These are phyloP conservation scores for Protonemura montana DNA, from an alignment of 2,888 invertebrate species.

Conservation along the genomic window DNA sequence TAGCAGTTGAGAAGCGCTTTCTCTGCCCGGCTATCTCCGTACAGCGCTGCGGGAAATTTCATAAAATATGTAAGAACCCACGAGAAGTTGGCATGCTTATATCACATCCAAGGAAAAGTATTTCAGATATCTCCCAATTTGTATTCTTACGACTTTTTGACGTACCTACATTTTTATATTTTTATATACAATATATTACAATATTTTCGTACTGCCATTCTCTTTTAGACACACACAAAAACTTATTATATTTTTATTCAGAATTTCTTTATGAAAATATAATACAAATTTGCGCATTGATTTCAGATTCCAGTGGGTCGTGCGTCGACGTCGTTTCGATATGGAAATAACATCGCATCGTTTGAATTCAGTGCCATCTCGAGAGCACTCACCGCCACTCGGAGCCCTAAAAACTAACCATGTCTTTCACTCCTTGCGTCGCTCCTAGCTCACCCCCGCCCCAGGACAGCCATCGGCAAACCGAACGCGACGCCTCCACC, in stretches of 20 bases:
- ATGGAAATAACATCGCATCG: not conserved
- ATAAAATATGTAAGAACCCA: not conserved
- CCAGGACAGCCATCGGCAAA: too few species aligned
- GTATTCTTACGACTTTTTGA: not conserved
- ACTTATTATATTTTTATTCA: not conserved
- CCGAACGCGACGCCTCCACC: too few species aligned
- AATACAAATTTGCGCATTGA: not conserved
- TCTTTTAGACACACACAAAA: not conserved
- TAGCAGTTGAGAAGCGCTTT: not conserved
- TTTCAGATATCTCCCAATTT: constrained; percentile 7
- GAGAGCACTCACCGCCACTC: not conserved
- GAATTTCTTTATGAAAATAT: not conserved
- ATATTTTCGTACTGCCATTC: not conserved
- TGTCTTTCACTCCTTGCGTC: not conserved
- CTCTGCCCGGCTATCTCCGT: not conserved
- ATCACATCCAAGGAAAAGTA: not conserved
- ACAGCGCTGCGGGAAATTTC: not conserved
- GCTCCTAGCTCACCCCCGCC: not conserved
- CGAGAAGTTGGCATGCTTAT: not conserved
- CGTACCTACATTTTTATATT: not conserved
- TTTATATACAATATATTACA: not conserved
- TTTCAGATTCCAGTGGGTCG: not conserved
- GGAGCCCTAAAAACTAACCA: not conserved
- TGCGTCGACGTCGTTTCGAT: not conserved
- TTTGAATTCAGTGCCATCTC: not conserved